These are phyloP conservation scores for Euspilapteryx auroguttella DNA, from an alignment of 2,888 invertebrate genomes.

Conservation along the genomic window DNA sequence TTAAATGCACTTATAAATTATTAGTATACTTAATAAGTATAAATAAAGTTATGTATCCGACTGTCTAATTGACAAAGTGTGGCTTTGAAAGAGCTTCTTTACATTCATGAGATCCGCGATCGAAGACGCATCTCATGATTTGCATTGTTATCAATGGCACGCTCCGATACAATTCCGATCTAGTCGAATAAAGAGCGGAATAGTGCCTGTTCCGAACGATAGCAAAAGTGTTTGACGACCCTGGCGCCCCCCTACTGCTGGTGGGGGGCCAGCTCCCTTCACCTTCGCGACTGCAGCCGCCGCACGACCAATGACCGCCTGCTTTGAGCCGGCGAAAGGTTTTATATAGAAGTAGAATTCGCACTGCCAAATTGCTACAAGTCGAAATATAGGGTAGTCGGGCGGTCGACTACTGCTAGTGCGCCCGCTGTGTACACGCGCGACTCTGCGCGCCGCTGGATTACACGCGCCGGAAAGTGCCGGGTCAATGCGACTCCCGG, in stretches of 20 bases:
- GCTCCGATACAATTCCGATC: not conserved
- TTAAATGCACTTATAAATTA: too few relatives aligned
- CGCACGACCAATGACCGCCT: slow-evolving; percentile 48
- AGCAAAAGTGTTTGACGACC: slow-evolving; percentile 58
- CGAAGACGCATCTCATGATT: too few relatives aligned
- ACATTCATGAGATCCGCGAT: too few relatives aligned
- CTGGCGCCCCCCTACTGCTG: slow-evolving; percentile 30
- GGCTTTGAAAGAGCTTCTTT: too few relatives aligned
- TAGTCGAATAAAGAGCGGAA: not conserved
- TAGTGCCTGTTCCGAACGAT: slow-evolving; percentile 18
- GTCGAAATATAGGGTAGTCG: slow-evolving; percentile 66
- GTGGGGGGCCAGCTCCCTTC: slow-evolving; percentile 41
- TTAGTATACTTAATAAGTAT: too few relatives aligned
- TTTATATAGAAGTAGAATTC: slow-evolving; percentile 66
- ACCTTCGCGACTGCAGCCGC: slow-evolving; percentile 39
- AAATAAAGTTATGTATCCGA: too few relatives aligned
- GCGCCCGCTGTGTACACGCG: slow-evolving; percentile 14
- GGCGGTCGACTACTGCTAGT: slow-evolving; percentile 38
- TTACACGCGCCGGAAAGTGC: slow-evolving; percentile 19
- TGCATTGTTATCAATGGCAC: too few relatives aligned
- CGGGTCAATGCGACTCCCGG: slow-evolving; percentile 43
- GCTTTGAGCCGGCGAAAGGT: slow-evolving; percentile 63
- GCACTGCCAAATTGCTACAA: slow-evolving; percentile 62
- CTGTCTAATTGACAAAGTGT: too few relatives aligned
- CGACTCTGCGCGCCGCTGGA: too few relatives aligned